Base-by-base conservation (phyloP, 92 coral and sea anemone species). In the Epizoanthus ramosus region DNA sequence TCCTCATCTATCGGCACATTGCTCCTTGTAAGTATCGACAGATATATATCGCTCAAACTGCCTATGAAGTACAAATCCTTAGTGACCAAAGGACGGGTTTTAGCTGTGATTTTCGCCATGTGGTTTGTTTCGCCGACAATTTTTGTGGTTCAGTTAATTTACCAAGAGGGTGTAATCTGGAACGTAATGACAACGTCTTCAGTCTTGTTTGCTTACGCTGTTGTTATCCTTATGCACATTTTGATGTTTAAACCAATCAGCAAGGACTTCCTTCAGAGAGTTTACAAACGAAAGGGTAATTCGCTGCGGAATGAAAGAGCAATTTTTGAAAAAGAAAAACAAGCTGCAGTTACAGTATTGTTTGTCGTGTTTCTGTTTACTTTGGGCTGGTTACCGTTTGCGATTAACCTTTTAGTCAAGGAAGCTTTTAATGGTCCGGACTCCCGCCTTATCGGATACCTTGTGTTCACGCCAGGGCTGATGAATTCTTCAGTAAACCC, bases 401-500 rank as follows among this genome's bases (percentile, higher is more conserved):
- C 31, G 22, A 60, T 60, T n/a, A 60, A 60, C 3, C 2, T 60
- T 18, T 60, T 60, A 23, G 65, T 19, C 21, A 60, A 60, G 8
- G 65, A 60, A 60, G 65, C 65, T 60, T 60, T 60, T 8, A 60
- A 19, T n/a, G 65, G 65, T 8, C 65, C 22, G 9, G 31, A 60
- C 24, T 60, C 65, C 6, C 65, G 22, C 23, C 65, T 60, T 23
- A 60, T 60, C 23, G 65, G 65, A 18, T 60, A 60, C 22, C 65
- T 60, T 8, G 65, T n/a, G 65, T 15, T 60, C 6, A 60, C 31
- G n/a, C 65, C 65, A 60, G 19, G 19, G 0, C 23, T 60, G 65
- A 60, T 60, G 65, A 60, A 60, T 23, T 60, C 65, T 60, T 60
- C 65, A 60, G 65, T 60, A 6, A 60, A 60, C 22, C 65, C 22